Base-by-base conservation (phyloP, 2,888 invertebrate species). In the Drosophila lutescens region DNA sequence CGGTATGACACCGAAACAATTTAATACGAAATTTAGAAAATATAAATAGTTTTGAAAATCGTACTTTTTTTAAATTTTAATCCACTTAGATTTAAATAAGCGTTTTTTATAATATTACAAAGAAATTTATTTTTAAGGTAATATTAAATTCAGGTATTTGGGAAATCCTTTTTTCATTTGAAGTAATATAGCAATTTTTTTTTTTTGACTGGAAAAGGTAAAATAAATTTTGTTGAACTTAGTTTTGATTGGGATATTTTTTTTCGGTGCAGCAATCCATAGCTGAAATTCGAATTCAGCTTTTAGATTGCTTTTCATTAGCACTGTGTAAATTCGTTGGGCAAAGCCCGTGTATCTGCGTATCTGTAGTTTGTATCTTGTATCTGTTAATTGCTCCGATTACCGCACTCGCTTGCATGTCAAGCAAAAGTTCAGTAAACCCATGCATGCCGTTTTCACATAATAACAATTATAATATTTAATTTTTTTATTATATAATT, bases 351-450 rank as follows among this genome's bases (percentile, higher is more conserved):
- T n/a, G 15, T 46, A 47, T 46, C 73, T 66, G 32, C 50, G 50
- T 66, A 54, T 26, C 43, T 66, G 20, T 67, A 54, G 54, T 41
- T 59, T 54, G 55, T 51, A 59, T 57, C 38, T 66, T 55, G 30
- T 56, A 72, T 67, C 53, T 66, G 77, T 50, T 82, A 77, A 82
- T 77, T 85, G 73, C 60, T 57, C 82, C 69, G 86, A 78, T 80
- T 80, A 76, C 85, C 76, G 41, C 57, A 58, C 23, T 57, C 55
- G 43, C 15, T 60, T 53, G 30, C 72, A 67, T 49, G 49, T n/a
- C 40, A 9, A n/a, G 17, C 36, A 15, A 55, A 56, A 71, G 88
- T 85, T 82, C 86, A 82, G 47, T 69, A 69, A 87, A 74, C 88
- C 55, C 10, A 34, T 43, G 55, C 53, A 50, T n/a, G 57, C 6